phyloP scores from a whole-genome alignment of 2,113 vertebrate species.

The Macquaria ambigua region DNA sequence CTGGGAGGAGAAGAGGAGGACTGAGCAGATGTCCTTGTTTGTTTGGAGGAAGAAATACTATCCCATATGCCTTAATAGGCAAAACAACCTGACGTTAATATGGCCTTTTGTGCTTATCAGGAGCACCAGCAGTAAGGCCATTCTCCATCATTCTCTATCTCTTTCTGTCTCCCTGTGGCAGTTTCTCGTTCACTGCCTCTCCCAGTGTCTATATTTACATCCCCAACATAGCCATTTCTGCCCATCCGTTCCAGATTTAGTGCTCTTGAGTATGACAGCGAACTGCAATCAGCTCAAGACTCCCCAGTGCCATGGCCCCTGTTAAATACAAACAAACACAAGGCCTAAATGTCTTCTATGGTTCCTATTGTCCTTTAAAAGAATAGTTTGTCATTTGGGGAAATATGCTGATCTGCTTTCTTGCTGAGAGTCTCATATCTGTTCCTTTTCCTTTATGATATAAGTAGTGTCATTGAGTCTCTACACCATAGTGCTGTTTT shows the following conservation, averaged over 20 bases:
- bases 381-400: conserved; percentile 10
- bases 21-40: conserved; percentile 64
- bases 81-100: conserved; percentile 61
- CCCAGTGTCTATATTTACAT: conserved; percentile 56
- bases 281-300: conserved; percentile 23
- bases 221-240: conserved; percentile 14
- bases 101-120: conserved; percentile 70
- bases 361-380: neutral
- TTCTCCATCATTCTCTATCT: conserved; percentile 58
- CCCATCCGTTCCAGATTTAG: conserved; percentile 28
- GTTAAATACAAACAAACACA: conserved; percentile 6
- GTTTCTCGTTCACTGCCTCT: conserved; percentile 28
- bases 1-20: conserved; percentile 37
- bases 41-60: conserved; percentile 57
- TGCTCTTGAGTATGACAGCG: conserved; percentile 23
- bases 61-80: conserved; percentile 30
- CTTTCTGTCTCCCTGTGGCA: conserved; percentile 21
- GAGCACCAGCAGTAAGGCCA: conserved; percentile 49
- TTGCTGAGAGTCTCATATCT: neutral
- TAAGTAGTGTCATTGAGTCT: neutral
- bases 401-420: neutral
- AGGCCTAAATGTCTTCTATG: neutral
- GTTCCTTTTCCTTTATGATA: neutral
- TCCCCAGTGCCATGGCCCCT: neutral
- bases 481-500: neutral